Evolutionary conservation across 2,888 invertebrate species (phyloP).

Genomic region (Athalia cordata): DNA sequence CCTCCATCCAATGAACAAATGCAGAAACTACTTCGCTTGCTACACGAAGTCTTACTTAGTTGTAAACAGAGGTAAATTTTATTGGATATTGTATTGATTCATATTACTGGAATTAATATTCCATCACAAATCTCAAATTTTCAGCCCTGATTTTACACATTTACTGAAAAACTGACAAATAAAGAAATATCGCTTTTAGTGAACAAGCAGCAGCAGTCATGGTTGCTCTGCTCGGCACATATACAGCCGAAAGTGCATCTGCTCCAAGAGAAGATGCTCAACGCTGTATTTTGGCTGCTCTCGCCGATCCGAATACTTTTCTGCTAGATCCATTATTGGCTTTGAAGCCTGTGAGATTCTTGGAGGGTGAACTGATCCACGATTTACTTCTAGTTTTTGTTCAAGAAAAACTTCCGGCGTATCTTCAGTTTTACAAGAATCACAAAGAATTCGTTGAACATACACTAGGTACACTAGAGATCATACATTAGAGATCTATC

Average conservation of each 20-base stretch:
- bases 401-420: constrained; percentile 93
- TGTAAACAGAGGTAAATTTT: constrained; percentile 85
- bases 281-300: constrained; percentile 94
- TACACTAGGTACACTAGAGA: constrained; percentile 70
- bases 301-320: constrained; percentile 96
- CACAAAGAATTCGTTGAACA: constrained; percentile 92
- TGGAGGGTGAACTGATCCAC: constrained; percentile 96
- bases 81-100: not conserved
- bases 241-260: constrained; percentile 97
- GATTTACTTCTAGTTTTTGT: constrained; percentile 96
- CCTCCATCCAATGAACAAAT: constrained; percentile 91
- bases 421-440: constrained; percentile 92
- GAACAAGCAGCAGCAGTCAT: constrained; percentile 96
- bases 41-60: constrained; percentile 92
- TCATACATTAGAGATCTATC: constrained; percentile 44
- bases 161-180: too few relatives aligned
- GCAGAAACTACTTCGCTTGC: constrained; percentile 90
- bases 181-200: constrained; percentile 74
- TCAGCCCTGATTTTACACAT: not conserved
- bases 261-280: constrained; percentile 98
- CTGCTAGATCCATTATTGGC: constrained; percentile 94
- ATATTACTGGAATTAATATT: not conserved
- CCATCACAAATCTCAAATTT: not conserved
- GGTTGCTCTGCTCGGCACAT: constrained; percentile 96
- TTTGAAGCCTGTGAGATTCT: constrained; percentile 94